Evolutionary conservation across 1,140 invertebrate species (phyloP), one percentile per base, ranked within the genome.

Genomic region (Nephila pilipes): DNA sequence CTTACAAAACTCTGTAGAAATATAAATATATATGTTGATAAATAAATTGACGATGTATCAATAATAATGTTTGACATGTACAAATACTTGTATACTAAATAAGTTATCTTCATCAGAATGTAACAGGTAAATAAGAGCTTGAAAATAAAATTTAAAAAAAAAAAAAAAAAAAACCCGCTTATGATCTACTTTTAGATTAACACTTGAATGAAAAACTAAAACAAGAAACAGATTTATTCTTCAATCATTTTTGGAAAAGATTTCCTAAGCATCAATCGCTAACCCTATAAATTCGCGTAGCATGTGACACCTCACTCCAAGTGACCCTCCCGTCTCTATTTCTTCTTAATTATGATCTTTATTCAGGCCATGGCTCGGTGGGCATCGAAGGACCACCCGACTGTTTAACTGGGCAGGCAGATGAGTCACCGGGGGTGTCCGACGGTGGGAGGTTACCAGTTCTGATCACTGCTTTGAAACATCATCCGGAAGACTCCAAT

Each of bases 401-500:
- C 83, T 6, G 54, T n/a, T 85, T 85, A 83, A 85, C 46, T 57
- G 29, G 83, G 83, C 69, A 85, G 46, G 29, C 25, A 6, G 18
- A 58, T 85, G 83, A 85, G 10, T 85, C 83, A 85, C n/a, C 46
- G 55, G 83, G 29, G 55, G 55, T 85, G 54, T 57, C 83, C 54
- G 55, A n/a, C 54, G 29, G 83, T 85, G 80, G 80, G 80, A 83
- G 80, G 80, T 83, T 54, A n/a, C 22, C 38, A 55, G 54, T 54
- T 38, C 25, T 81, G 79, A 81, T 81, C 79, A 81, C 79, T 83
- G 80, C 80, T 85, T 85, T 58, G 54, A 57, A 85, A 58, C 83
- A 85, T 58, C 83, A 58, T 85, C 83, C 83, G 54, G 54, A 85
- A 85, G 83, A 32, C 54, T 85, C 83, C 83, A 85, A 85, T 85